Evolutionary conservation across 2,797 vertebrate genomes (phyloP).

Genomic region (Pangasius djambal): DNA sequence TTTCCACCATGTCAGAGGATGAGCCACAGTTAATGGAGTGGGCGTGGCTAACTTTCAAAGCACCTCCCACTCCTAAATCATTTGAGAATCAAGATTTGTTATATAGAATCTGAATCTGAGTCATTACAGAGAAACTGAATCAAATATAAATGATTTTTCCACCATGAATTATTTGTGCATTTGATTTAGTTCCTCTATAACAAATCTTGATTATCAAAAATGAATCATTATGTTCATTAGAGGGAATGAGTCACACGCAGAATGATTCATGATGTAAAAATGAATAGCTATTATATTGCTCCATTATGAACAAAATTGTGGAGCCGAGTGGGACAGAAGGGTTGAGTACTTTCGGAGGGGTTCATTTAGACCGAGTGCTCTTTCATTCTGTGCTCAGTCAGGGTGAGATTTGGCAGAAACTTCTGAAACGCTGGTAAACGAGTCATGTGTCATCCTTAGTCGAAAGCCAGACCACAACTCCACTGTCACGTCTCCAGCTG

Average conservation of each 20-base stretch:
- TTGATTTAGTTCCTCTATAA: neutral
- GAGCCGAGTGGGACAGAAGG: neutral
- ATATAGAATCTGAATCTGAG: too few species aligned
- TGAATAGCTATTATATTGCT: neutral
- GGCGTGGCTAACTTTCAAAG: neutral
- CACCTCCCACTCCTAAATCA: neutral
- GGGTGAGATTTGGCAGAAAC: slow-evolving; percentile 45
- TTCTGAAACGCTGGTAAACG: slow-evolving; percentile 47
- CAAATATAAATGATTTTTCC: too few species aligned
- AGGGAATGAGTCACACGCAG: neutral
- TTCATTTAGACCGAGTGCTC: neutral
- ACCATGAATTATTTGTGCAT: neutral
- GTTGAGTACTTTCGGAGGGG: neutral
- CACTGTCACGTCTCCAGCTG: slow-evolving; percentile 44
- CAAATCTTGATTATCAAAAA: neutral
- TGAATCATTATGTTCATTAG: neutral
- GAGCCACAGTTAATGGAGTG: neutral
- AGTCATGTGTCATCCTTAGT: slow-evolving; percentile 50
- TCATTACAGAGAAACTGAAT: too few species aligned
- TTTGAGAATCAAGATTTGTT: neutral
- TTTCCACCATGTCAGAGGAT: neutral
- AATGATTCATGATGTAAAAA: neutral
- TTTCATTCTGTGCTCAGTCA: slow-evolving; percentile 22
- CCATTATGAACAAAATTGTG: neutral
- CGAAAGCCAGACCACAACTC: slow-evolving; percentile 49